Evolutionary conservation across 2,888 invertebrate genomes (phyloP).

Genomic region (Lasiommata megera): DNA sequence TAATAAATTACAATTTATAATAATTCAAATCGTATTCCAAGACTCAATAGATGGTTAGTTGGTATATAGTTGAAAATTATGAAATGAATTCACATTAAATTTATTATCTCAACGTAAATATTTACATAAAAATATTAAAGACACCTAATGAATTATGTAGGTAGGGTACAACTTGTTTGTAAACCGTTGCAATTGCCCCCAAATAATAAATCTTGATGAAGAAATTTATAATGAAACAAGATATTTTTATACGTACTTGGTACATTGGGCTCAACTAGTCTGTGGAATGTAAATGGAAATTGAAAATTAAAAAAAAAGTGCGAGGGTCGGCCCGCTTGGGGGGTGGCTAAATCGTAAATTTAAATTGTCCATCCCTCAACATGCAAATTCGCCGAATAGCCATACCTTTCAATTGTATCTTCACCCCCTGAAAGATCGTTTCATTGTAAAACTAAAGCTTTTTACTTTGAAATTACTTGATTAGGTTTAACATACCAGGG

Average conservation of each 20-base stretch:
- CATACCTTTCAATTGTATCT: conserved; percentile 62
- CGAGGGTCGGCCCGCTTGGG: conserved; percentile 67
- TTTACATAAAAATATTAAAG: conserved; percentile 16
- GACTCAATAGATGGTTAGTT: too few species aligned
- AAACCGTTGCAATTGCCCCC: conserved; percentile 15
- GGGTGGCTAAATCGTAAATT: conserved; percentile 77
- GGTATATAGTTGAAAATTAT: not conserved
- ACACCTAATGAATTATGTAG: conserved; percentile 22
- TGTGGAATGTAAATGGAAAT: conserved; percentile 77
- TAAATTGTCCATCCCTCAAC: conserved; percentile 77
- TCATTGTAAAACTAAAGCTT: conserved; percentile 10
- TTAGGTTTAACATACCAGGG: too few species aligned
- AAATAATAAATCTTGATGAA: conserved; percentile 30
- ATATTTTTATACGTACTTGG: conserved; percentile 30
- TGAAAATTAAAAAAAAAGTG: conserved; percentile 77
- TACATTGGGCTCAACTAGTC: conserved; percentile 53
- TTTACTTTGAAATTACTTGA: not conserved
- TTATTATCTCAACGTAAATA: conserved; percentile 2
- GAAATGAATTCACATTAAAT: not conserved
- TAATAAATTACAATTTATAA: not conserved
- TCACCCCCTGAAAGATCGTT: conserved; percentile 33
- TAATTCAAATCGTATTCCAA: not conserved
- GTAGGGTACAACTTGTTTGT: conserved; percentile 12
- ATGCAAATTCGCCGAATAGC: conserved; percentile 71
- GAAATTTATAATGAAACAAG: conserved; percentile 36